Evolutionary conservation across 2,888 invertebrate genomes (phyloP).

Genomic region (Acrobasis repandana): DNA sequence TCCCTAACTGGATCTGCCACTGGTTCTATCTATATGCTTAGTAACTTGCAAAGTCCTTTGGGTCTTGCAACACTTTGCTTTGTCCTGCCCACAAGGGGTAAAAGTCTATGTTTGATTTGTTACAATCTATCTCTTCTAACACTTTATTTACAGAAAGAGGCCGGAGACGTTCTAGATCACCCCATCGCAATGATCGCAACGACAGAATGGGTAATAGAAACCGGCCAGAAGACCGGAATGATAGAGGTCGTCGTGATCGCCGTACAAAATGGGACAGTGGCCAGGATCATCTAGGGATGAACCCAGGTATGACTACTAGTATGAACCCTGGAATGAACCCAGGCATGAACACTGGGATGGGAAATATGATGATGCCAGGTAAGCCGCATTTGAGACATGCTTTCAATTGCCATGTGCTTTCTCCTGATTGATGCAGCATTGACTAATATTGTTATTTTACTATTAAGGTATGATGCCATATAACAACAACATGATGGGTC

Average conservation of each 20-base stretch:
- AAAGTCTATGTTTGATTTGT: not conserved
- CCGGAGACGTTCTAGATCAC: constrained; percentile 37
- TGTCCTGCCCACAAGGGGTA: not conserved
- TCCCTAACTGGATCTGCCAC: no score
- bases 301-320: constrained; percentile 9
- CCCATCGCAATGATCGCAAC: constrained; percentile 34
- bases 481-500: constrained; percentile 41
- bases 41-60: no score
- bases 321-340: constrained; percentile 2
- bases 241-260: constrained; percentile 31
- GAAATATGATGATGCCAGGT: constrained; percentile 49
- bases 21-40: no score
- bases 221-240: constrained; percentile 29
- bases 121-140: not conserved
- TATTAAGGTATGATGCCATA: constrained; percentile 47
- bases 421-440: not conserved
- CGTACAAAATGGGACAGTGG: constrained; percentile 48
- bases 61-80: not conserved
- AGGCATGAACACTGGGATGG: constrained; percentile 22
- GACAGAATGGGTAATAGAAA: constrained; percentile 28
- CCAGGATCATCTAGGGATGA: not conserved
- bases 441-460: constrained; percentile 5
- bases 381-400: constrained; percentile 9
- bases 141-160: constrained; percentile 31
- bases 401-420: not conserved